Evolutionary conservation across 2,888 invertebrate genomes (phyloP).

Genomic region (Chymomyza fuscimana): DNA sequence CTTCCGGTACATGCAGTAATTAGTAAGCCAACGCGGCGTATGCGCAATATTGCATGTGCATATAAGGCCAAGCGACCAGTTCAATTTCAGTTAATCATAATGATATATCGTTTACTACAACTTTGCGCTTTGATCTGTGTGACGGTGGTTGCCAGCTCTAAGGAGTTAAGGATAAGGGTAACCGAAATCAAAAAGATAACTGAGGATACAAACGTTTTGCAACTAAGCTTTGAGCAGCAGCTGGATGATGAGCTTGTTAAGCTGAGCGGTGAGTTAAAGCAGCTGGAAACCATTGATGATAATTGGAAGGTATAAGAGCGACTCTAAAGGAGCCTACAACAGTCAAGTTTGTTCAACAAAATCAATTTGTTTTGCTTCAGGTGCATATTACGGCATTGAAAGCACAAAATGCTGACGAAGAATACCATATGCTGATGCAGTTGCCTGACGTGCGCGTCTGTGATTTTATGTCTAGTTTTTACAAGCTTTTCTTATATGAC

Average conservation of each 20-base stretch:
- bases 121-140: background rate
- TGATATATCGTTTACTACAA: background rate
- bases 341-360: background rate
- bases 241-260: conserved; percentile 34
- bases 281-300: conserved; percentile 55
- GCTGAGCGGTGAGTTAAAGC: conserved; percentile 62
- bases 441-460: conserved; percentile 52
- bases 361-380: conserved; percentile 27
- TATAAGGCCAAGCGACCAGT: conserved; percentile 14
- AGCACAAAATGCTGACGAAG: conserved; percentile 34
- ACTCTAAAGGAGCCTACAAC: too few relatives aligned
- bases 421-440: conserved; percentile 34
- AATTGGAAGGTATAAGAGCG: conserved; percentile 61
- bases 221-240: conserved; percentile 44
- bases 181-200: conserved; percentile 31
- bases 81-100: background rate
- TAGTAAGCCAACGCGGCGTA: conserved; percentile 25
- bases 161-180: conserved; percentile 21
- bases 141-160: background rate
- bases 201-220: conserved; percentile 40
- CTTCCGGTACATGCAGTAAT: conserved; percentile 10
- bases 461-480: conserved; percentile 51
- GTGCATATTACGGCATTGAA: conserved; percentile 41
- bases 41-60: conserved; percentile 8
- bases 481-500: conserved; percentile 67